Base-by-base conservation (phyloP, 92 coral and sea anemone species). In the Parazoanthus darwini region DNA sequence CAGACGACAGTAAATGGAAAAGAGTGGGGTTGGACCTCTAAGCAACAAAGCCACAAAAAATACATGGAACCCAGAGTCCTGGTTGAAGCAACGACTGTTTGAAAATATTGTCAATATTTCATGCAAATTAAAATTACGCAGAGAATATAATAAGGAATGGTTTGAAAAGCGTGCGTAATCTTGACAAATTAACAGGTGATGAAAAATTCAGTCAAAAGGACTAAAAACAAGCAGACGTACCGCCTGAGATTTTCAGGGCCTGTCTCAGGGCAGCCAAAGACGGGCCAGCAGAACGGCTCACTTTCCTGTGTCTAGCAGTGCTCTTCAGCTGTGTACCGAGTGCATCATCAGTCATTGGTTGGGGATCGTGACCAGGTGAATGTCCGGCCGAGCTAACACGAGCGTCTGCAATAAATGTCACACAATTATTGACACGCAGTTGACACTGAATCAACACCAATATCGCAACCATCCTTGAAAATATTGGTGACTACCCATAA, bases 261-360 rank as follows among this genome's bases (percentile, higher is more conserved):
- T 91, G 89, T 79, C 94, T 90, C 42, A 94, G 81, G 56, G 93
- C 94, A 6, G 94, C 92, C 16, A 82, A 66, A 26, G 96, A 93
- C 0, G 94, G 96, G 15, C 92, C 94, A 22, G 98, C 98, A 8
- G 98, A 94, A 25, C 92, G 93, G 88, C 98, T 94, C 16, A 91
- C 63, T 43, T 93, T 94, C 25, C 98, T 92, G 33, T 90, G 87
- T 59, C 92, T 90, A 88, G 89, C 79, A 11, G 67, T 80, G 44
- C 79, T 50, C 70, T 58, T 86, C 46, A 74, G 74, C 29, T 2
- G 18, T 33, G 42, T 50, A 50, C 7, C 8, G 35, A 14, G 8
- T 77, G 81, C 11, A 43, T 43, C 56, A 77, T 43, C 56, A 38
- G 8, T 23, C 11, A 18, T 22, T 23, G 51, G 38, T 63, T 54